phyloP scores from a whole-genome alignment of 2,797 vertebrate species.

The Apodemus agrarius region DNA sequence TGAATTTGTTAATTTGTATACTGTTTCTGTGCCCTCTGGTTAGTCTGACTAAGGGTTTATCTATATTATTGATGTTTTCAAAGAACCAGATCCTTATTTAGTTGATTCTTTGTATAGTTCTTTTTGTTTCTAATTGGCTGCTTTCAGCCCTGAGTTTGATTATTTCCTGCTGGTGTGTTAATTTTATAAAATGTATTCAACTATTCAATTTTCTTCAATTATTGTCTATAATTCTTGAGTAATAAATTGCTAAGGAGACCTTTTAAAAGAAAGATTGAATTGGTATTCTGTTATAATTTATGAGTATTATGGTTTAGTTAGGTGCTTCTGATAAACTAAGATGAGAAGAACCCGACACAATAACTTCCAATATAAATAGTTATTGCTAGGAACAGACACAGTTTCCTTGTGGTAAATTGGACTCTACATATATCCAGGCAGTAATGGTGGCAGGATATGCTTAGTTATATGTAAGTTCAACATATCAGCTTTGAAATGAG shows the following conservation, averaged over 20 bases:
- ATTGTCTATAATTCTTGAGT: constrained; percentile 53
- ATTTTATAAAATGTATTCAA: constrained; percentile 31
- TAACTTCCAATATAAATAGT: not conserved
- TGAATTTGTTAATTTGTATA: no score
- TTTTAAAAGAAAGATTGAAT: not conserved
- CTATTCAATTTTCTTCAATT: constrained; percentile 57
- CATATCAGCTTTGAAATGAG: not conserved
- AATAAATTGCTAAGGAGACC: constrained; percentile 33
- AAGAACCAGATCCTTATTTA: no score
- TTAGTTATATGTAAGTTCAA: not conserved
- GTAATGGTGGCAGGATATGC: not conserved
- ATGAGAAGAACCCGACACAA: not conserved
- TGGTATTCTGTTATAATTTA: not conserved
- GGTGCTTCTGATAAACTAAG: not conserved
- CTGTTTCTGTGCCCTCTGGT: no score
- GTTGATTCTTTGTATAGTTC: no score
- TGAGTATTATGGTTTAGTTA: not conserved
- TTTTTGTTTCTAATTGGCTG: no score
- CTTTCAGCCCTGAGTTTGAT: no score
- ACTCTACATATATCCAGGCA: not conserved
- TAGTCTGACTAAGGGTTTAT: no score
- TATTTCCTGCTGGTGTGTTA: not conserved
- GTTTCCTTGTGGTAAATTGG: not conserved
- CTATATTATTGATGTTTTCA: no score
- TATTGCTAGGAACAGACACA: not conserved